Base-by-base conservation (phyloP, 2,888 invertebrate species). In the Drosophila meridiana region DNA sequence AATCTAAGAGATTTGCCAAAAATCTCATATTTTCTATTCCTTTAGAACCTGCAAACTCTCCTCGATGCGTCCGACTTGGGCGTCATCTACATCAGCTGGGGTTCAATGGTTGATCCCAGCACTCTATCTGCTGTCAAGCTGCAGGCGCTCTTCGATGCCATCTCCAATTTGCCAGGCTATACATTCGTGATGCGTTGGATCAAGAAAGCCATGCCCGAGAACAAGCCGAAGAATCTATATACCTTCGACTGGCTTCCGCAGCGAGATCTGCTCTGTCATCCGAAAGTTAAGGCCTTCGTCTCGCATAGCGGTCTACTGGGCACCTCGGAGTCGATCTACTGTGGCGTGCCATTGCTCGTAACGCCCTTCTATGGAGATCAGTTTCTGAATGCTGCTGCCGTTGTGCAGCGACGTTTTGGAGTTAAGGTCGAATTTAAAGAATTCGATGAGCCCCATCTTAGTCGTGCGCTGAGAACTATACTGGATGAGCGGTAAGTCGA, bases 261-360 rank as follows among this genome's bases (percentile, higher is more conserved):
- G 83, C 94, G 94, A 64, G 95, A 96, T 84, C 93, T 96, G 67
- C 92, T 96, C 52, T 95, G 96, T 95, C 96, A 96, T 88, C 95
- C 95, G 0, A 95, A 95, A 73, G 94, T 96, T 0, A 92, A 94
- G 65, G 95, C 94, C 0, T 96, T 96, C 87, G 93, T 96, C 38
- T 95, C 95, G 0, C 96, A 96, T 89, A 96, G 96, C 0, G 96
- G 96, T 1, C 94, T 96, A 88, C 93, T 96, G 64, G 95, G 96
- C 55, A 91, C 95, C 8, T 94, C 95, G 0, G 96, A 96, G 87
- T 94, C 95, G 0, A 94, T 94, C 2, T 93, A 94, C 79, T 94
- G 94, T 73, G 96, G 95, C 0, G 94, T 95, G 2, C 96, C 96
- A 0, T 93, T 95, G 89, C 86, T 96, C 20, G 93, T 95, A 4